Percentiles rank a stretch among this genome's conserved stretches.
phyloP scores from a whole-genome alignment of 1,140 invertebrate species.

The Ips typographus region DNA sequence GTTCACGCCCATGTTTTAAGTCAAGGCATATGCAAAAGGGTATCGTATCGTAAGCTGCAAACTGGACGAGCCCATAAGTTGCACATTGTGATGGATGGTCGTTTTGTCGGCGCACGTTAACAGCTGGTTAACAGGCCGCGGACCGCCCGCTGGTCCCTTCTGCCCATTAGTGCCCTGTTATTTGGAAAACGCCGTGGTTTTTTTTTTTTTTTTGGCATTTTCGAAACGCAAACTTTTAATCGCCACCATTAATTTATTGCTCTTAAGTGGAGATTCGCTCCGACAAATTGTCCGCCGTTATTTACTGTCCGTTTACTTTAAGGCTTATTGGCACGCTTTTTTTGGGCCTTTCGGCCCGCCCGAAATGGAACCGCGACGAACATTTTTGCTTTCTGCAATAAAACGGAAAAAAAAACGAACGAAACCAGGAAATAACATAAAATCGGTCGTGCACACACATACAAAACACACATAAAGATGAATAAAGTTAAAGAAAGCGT shows the following conservation, averaged over 20 bases:
- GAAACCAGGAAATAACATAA: too few species aligned
- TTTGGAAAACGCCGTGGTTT: conserved; percentile 17
- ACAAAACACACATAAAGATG: neutral
- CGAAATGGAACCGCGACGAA: too few species aligned
- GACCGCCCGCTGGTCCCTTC: conserved; percentile 19
- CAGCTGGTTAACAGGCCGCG: conserved; percentile 24
- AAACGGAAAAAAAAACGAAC: too few species aligned
- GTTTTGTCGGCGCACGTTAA: conserved; percentile 26
- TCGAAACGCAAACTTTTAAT: conserved; percentile 11
- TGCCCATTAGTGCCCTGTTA: conserved; percentile 29
- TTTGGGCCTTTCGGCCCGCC: too few species aligned
- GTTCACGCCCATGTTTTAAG: neutral
- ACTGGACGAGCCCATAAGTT: conserved; percentile 19
- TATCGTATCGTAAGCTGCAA: conserved; percentile 23
- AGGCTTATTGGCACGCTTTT: too few species aligned
- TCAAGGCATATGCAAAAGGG: neutral
- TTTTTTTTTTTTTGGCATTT: conserved; percentile 9
- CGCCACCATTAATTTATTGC: conserved; percentile 1
- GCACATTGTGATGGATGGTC: conserved; percentile 28
- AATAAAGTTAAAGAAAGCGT: conserved; percentile 17
- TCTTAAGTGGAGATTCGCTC: neutral
- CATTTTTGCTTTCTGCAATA: too few species aligned
- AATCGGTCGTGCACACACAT: too few species aligned
- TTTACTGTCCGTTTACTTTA: neutral
- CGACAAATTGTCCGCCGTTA: neutral